phyloP scores from a whole-genome alignment of 2,797 vertebrate species.

The Buphagus erythrorhynchus region DNA sequence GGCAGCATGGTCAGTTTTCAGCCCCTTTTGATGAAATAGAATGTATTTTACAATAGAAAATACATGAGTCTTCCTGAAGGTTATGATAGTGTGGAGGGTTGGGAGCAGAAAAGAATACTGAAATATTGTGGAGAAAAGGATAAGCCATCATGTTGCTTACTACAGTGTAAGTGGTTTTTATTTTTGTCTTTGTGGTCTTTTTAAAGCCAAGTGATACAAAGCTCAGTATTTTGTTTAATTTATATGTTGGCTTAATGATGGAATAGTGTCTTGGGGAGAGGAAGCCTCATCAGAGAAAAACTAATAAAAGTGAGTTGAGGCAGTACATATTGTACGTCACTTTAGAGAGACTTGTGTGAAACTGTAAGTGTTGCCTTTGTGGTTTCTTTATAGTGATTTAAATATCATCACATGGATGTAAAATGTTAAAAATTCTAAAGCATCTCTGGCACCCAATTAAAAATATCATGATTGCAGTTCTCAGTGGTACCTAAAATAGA shows the following conservation, averaged over 20 bases:
- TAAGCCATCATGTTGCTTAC: not conserved
- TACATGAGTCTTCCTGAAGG: not conserved
- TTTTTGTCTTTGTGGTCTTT: not conserved
- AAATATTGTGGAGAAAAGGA: not conserved
- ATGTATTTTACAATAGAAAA: not conserved
- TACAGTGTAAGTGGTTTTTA: not conserved
- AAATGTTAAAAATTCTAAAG: not conserved
- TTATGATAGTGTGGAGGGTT: not conserved
- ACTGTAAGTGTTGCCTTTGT: not conserved
- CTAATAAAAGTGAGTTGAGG: not conserved
- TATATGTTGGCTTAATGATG: not conserved
- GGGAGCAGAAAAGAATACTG: not conserved
- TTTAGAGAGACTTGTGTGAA: not conserved
- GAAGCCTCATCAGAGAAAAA: not conserved
- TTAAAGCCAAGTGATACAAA: not conserved
- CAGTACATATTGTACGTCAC: not conserved
- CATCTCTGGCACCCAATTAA: not conserved
- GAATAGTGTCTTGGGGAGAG: not conserved
- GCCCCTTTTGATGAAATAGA: not conserved
- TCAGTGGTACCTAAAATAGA: not conserved
- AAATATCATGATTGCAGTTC: not conserved
- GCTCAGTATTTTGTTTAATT: not conserved
- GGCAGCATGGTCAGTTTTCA: not conserved
- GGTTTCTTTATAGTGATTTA: not conserved
- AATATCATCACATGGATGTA: not conserved